Evolutionary conservation across 2,797 vertebrate genomes (phyloP).

Genomic region (Ctenopoma multispine): DNA sequence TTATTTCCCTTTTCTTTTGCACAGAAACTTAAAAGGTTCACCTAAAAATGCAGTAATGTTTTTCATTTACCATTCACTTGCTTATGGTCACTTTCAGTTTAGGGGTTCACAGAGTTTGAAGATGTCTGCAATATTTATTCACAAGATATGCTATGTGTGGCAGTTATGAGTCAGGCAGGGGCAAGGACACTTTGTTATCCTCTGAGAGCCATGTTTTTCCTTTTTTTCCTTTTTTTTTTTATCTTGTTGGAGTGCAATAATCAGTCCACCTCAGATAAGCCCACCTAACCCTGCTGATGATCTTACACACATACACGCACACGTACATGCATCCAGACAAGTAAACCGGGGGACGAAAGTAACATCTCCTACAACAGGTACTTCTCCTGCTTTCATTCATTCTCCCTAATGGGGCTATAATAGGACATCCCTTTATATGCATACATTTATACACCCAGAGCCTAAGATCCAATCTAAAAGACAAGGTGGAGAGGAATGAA

Average conservation of each 20-base stretch:
- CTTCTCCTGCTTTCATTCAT: conserved; percentile 71
- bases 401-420: conserved; percentile 66
- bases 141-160: conserved; percentile 79
- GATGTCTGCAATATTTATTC: conserved; percentile 86
- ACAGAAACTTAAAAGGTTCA: conserved; percentile 75
- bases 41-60: conserved; percentile 80
- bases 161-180: conserved; percentile 77
- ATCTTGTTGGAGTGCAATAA: conserved; percentile 87
- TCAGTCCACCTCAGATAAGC: conserved; percentile 82
- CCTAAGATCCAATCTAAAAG: conserved; percentile 80
- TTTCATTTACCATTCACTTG: conserved; percentile 69
- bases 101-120: conserved; percentile 79
- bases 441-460: conserved; percentile 64
- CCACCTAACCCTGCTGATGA: conserved; percentile 78
- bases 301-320: conserved; percentile 44
- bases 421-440: conserved; percentile 67
- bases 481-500: conserved; percentile 74
- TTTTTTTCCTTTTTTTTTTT: conserved; percentile 43
- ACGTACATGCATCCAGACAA: conserved; percentile 39
- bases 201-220: conserved; percentile 78
- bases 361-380: conserved; percentile 76
- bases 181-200: conserved; percentile 76
- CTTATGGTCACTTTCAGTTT: conserved; percentile 81
- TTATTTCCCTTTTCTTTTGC: conserved; percentile 53
- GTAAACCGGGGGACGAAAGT: conserved; percentile 57